Base-by-base conservation (phyloP, 1,140 invertebrate genomes). In the Drosophila virilis region DNA sequence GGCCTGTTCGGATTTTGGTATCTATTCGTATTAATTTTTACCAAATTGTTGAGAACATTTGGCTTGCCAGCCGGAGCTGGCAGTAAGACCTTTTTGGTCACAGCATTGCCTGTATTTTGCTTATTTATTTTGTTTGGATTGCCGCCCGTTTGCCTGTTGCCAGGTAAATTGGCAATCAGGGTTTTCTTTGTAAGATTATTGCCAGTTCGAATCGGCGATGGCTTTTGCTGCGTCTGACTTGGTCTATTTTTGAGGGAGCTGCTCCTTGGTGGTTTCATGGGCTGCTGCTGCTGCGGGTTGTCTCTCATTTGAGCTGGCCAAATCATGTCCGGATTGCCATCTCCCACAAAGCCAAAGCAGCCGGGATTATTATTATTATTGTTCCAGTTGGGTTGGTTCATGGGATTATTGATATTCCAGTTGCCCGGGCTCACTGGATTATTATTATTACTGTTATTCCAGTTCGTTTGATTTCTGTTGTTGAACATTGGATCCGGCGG, bases 391-490 rank as follows among this genome's bases (percentile, higher is more conserved):
- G 7, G 17, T 6, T 17, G 15, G 1, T 46, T 46, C 4, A 8
- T 17, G 15, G 43, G 7, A 42, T 42, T 13, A 42, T 42, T n/a
- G 5, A n/a, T 8, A 48, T 50, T 51, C 55, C 64, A 67, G 8
- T 17, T 46, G 1, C 15, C 0, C 5, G 8, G 15, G 1, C 1
- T 13, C 2, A 7, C 3, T 8, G 43, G 6, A 42, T 13, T 13
- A 42, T 42, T 10, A n/a, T 7, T 13, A 9, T 28, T 28, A 5
- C 4, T 28, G 22, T 28, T 32, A 40, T 50, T 59, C 55, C 64
- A 67, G 35, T 57, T 57, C 13, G 17, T n/a, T 35, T 60, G 28
- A 46, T 46, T 60, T 12, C 32, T 17, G 22, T 54, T 17, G 9
- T 62, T 42, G 5, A 1, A 40, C 38, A 15, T 2, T 43, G 7